Evolutionary conservation across 2,113 vertebrate genomes (phyloP), one percentile per base, ranked within the genome.

Genomic region (Nymphicus hollandicus): DNA sequence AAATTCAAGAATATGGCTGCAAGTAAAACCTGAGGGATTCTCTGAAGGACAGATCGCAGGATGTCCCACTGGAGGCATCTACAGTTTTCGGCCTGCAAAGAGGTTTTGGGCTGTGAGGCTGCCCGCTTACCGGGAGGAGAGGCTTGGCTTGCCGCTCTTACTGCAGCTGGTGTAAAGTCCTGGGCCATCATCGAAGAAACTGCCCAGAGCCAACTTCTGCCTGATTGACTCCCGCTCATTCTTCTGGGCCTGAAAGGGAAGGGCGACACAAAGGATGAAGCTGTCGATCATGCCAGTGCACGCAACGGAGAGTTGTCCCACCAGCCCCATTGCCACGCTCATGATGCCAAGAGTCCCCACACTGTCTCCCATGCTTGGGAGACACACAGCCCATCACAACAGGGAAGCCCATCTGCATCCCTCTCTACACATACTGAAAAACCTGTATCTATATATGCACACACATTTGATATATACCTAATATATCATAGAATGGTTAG

Each of bases 141-240:
- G 98, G 97, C 99, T 99, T 46, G 99, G 99, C 96, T 99, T 99
- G 95, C 99, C 99, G 4, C 99, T 99, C 97, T 99, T 99, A 98
- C 99, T 99, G 97, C 99, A 99, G 98, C 99, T 99, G 84, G 99
- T 99, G 87, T 99, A 99, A 96, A 99, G 99, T 70, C 99, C 99
- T 0, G 99, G 99, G 90, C 99, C 99, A 97, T 99, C 99, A 31
- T 99, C 99, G 39, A 99, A 99, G 98, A 99, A 99, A 97, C 99
- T 99, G 88, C 99, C 99, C 94, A 99, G 98, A 8, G 99, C 99
- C 98, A 99, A 97, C 98, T 99, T 99, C 98, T 99, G 99, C 97
- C 99, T 97, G 98, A 99, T 99, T 71, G 99, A 99, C 97, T 99
- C 99, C 33, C 99, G 98, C 97, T 99, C 99, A 98, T 99, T 99